Evolutionary conservation across 2,888 invertebrate genomes (phyloP), one percentile per base, ranked within the genome.

Genomic region (Lampropteryx suffumata): DNA sequence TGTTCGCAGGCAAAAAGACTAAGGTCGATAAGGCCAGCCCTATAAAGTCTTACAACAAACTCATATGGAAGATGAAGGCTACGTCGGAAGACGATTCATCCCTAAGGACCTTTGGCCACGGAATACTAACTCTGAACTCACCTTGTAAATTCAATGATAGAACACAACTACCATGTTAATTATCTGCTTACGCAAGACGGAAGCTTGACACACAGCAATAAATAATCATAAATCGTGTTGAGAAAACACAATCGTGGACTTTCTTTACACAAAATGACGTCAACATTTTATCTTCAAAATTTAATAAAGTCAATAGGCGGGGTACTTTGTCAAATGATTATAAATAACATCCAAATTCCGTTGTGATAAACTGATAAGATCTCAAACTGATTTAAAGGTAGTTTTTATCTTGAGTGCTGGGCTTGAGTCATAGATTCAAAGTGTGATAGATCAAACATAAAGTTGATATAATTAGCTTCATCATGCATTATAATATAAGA

Each of bases 31-130:
- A 17, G 17, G 17, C 17, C 4, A 34, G 17, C 26, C 21, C 3
- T 35, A 13, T n/a, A 10, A 11, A 3, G 17, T 46, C 17, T 26
- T 32, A 8, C 32, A 36, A 30, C 13, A 13, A 10, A 34, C 36
- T 40, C 59, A 64, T 67, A 75, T 57, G 74, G 73, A 58, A 52
- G 35, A 55, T 61, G 73, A 80, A 80, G 80, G 80, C 63, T 76
- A 61, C 45, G 9, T 57, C 48, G 41, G 46, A 36, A 29, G 58
- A 63, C 49, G 62, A 56, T 47, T 48, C 55, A 57, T 66, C 76
- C 76, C 67, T 59, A 61, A 73, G 79, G 78, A 71, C 52, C 35
- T 37, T 50, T 55, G 49, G 40, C 45, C 37, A 47, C 44, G 55
- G 64, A 64, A 65, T 67, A 67, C 54, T 59, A 60, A 60, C 58